Conservation (phyloP, 1,140 invertebrate genomes). For the Babylonia areolata region DNA sequence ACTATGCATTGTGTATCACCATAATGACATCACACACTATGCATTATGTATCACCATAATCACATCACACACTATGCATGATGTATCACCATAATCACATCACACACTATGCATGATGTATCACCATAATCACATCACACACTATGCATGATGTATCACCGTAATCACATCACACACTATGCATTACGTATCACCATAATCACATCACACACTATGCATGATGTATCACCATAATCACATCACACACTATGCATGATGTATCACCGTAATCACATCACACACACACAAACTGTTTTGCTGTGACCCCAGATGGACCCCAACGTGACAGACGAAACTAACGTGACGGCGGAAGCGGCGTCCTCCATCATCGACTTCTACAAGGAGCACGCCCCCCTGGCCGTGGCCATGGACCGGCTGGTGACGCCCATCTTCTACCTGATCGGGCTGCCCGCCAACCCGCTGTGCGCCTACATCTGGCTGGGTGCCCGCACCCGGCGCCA, state of each 20-base stretch:
- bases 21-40: too few relatives aligned
- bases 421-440: slow-evolving; percentile 68
- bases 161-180: too few relatives aligned
- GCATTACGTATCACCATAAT: not conserved
- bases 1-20: too few relatives aligned
- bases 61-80: too few relatives aligned
- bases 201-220: not conserved
- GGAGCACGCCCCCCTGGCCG: slow-evolving; percentile 47
- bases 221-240: not conserved
- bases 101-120: too few relatives aligned
- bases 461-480: slow-evolving; percentile 69
- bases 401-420: slow-evolving; percentile 56
- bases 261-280: not conserved
- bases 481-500: slow-evolving; percentile 60
- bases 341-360: not conserved
- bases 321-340: not conserved
- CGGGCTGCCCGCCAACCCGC: slow-evolving; percentile 68
- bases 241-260: too few relatives aligned
- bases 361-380: slow-evolving; percentile 28
- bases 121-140: too few relatives aligned
- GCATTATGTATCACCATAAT: too few relatives aligned
- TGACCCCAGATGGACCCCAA: slow-evolving; percentile 18
- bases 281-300: not conserved
- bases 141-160: too few relatives aligned
- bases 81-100: too few relatives aligned